Base-by-base conservation (phyloP, 92 coral and sea anemone species). In the Nematostella vectensis region DNA sequence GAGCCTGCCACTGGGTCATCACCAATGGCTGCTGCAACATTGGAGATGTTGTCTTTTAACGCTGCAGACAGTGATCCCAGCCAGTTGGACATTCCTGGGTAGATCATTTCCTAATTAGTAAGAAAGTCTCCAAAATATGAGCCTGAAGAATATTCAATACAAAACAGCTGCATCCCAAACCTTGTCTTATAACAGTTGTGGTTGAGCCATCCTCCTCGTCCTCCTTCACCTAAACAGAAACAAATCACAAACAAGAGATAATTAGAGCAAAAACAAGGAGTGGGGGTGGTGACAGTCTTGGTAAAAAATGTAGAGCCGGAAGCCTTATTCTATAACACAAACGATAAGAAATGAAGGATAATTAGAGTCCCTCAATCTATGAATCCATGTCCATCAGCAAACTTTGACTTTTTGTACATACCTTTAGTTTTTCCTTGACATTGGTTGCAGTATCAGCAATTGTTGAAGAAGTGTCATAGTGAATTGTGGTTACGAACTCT, bases 401-500 rank as follows among this genome's bases (percentile, higher is more conserved):
- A n/a, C n/a, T n/a, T n/a, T n/a, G n/a, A n/a, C n/a, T n/a, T n/a
- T n/a, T n/a, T n/a, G n/a, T n/a, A 4, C 51, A 16, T 57, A 91
- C 98, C 85, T 86, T 59, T 1, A 91, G 75, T 31, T 71, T 70
- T 33, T 80, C 89, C 57, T 93, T 82, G 29, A 93, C 99, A 61
- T 66, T 67, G 27, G 69, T 55, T 30, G 99, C 99, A 29, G 99
- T 87, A 50, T 93, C 99, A 60, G 99, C 99, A 9, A 82, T 81
- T 43, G 78, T 88, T 21, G 79, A 59, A 22, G 96, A 68, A 3
- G 99, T 82, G 48, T 93, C 99, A 67, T 82, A 85, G 27, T 93
- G 99, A 47, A 93, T 82, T 49, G 95, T 83, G 53, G 67, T 71
- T 11, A 93, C 96, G 76, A 93, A 93, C 63, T 93, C 99, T 29